phyloP scores from a whole-genome alignment of 2,797 vertebrate genomes.

The Enteromius radiatus region DNA sequence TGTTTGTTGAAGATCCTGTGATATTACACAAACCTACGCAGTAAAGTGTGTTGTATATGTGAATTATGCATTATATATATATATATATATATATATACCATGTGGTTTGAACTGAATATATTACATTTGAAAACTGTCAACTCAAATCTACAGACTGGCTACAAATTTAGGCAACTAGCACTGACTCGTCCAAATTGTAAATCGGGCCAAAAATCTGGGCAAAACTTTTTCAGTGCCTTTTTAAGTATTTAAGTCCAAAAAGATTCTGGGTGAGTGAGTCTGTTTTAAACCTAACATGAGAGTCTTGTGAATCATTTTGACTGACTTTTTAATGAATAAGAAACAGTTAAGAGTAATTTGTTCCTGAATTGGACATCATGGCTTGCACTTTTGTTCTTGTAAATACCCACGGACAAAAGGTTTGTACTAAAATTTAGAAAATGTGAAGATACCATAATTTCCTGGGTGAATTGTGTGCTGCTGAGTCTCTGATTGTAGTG shows the following conservation, averaged over 20 bases:
- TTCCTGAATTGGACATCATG: background rate
- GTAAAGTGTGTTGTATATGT: conserved; percentile 69
- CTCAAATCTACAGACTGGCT: background rate
- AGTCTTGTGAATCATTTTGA: background rate
- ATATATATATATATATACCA: no score
- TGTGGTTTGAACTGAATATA: no score
- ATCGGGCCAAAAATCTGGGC: background rate
- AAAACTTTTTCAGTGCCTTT: background rate
- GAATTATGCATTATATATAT: conserved; percentile 56
- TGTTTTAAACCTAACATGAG: background rate
- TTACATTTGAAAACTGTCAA: background rate
- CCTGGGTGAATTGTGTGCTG: no score
- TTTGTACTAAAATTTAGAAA: no score
- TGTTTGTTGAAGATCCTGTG: conserved; percentile 42
- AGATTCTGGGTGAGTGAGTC: background rate
- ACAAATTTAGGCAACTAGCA: background rate
- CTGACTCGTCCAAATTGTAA: background rate
- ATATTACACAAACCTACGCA: conserved; percentile 61
- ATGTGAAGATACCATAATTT: no score
- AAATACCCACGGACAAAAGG: background rate
- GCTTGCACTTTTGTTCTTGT: background rate
- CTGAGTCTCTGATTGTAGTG: no score
- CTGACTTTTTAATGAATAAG: background rate
- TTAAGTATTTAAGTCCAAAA: background rate
- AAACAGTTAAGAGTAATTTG: background rate